These are phyloP conservation scores for Zygothrica quintamaculata DNA, from an alignment of 2,888 invertebrate genomes.

Conservation along the genomic window DNA sequence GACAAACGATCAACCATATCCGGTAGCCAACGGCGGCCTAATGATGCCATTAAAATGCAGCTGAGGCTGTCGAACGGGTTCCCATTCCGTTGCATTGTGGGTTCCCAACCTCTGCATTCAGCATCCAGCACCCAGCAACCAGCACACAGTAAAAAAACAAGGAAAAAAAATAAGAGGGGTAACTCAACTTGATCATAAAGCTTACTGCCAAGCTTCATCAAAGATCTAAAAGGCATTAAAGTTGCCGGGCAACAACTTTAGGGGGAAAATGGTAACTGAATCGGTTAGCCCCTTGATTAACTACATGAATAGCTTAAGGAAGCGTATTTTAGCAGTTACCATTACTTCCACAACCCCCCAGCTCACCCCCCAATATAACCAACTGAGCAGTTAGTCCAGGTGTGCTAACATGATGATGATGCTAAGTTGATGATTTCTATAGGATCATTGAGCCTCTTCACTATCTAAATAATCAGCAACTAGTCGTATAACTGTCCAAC, in stretches of 20 bases:
- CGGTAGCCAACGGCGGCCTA: slow-evolving; percentile 70
- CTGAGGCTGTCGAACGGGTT: slow-evolving; percentile 50
- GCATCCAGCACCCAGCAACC: background rate
- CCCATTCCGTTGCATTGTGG: slow-evolving; percentile 4
- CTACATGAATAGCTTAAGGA: background rate
- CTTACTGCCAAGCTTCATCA: slow-evolving; percentile 13
- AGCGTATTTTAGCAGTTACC: slow-evolving; percentile 11
- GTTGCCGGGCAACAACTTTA: background rate
- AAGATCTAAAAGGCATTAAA: slow-evolving; percentile 8
- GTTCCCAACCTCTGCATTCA: no score
- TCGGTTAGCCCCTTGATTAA: background rate
- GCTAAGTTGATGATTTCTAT: no score
- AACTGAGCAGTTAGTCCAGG: no score
- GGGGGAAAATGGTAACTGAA: no score
- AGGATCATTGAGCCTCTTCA: no score
- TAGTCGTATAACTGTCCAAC: no score
- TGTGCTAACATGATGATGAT: no score
- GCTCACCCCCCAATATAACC: no score
- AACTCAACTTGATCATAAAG: slow-evolving; percentile 15
- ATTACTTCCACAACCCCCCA: no score
- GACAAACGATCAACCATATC: slow-evolving; percentile 78
- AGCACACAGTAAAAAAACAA: no score
- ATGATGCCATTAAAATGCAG: slow-evolving; percentile 73
- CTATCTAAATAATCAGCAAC: no score
- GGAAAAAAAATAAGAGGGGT: no score